Percentiles rank a stretch among this genome's conserved stretches.
phyloP scores from a whole-genome alignment of 2,113 vertebrate genomes.

The Sclerurus mexicanus region DNA sequence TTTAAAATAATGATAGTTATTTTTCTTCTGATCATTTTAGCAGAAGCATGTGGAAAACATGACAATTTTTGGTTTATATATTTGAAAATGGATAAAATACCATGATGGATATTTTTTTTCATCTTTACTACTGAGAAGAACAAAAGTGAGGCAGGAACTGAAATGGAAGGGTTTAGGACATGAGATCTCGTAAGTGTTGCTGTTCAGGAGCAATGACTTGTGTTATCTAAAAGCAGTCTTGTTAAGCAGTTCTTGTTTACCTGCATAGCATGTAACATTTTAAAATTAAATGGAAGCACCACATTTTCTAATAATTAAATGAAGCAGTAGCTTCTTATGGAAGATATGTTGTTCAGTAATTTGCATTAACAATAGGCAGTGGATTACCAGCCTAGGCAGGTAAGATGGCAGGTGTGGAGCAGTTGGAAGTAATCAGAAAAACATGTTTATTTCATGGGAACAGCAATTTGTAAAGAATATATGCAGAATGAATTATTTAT shows the following conservation, averaged over 20 bases:
- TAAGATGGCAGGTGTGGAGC: not conserved
- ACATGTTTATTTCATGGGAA: slow-evolving; percentile 13
- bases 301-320: not conserved
- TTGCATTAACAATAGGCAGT: not conserved
- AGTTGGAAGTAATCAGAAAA: not conserved
- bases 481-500: not conserved
- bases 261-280: not conserved
- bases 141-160: not conserved
- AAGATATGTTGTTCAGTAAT: not conserved
- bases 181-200: not conserved
- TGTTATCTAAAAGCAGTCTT: not conserved
- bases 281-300: not conserved
- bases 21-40: not conserved
- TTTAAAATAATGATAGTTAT: not conserved
- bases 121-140: not conserved
- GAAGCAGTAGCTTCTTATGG: not conserved
- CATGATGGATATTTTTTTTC: not conserved
- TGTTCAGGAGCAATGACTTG: not conserved
- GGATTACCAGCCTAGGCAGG: not conserved
- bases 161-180: not conserved
- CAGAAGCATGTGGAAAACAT: not conserved
- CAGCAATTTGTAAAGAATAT: not conserved
- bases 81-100: not conserved
- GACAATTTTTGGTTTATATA: not conserved
- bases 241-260: not conserved